A percentile compares a stretch with the other conserved stretches of the same genome.
phyloP scores from a whole-genome alignment of 2,888 invertebrate genomes.

The Hecatera dysodea region DNA sequence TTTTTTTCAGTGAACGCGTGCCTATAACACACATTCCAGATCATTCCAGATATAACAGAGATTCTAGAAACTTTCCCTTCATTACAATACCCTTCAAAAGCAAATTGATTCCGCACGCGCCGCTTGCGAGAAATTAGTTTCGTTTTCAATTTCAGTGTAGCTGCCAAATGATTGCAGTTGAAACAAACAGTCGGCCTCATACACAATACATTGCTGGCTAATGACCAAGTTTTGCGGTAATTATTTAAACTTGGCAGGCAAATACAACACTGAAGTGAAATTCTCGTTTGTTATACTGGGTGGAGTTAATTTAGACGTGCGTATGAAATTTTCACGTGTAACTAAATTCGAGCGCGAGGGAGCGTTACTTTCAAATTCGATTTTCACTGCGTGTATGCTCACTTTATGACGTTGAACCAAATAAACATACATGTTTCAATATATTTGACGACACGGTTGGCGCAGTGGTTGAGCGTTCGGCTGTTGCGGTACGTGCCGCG shows the following conservation, averaged over 20 bases:
- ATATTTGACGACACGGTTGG: too few relatives aligned
- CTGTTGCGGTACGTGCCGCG: too few relatives aligned
- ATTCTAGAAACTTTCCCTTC: neutral
- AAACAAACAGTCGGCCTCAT: constrained; percentile 34
- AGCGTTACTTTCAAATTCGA: constrained; percentile 19
- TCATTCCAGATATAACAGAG: too few relatives aligned
- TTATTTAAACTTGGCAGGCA: constrained; percentile 38
- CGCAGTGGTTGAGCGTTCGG: too few relatives aligned
- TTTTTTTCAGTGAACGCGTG: too few relatives aligned
- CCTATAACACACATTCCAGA: too few relatives aligned
- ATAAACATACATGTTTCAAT: too few relatives aligned
- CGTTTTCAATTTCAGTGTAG: constrained; percentile 32
- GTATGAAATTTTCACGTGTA: constrained; percentile 42
- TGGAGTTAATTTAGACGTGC: constrained; percentile 22
- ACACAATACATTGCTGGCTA: constrained; percentile 30
- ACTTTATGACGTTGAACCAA: neutral
- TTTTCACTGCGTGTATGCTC: constrained; percentile 15
- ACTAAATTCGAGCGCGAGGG: constrained; percentile 26
- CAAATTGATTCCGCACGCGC: constrained; percentile 31
- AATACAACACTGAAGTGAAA: constrained; percentile 30
- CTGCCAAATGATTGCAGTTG: constrained; percentile 35
- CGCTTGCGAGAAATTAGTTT: constrained; percentile 39
- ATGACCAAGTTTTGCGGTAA: constrained; percentile 38
- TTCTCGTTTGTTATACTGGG: constrained; percentile 9
- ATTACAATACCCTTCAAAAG: neutral